Conservation (phyloP, 2,113 vertebrate species). For the Brachyhypopomus gauderio region DNA sequence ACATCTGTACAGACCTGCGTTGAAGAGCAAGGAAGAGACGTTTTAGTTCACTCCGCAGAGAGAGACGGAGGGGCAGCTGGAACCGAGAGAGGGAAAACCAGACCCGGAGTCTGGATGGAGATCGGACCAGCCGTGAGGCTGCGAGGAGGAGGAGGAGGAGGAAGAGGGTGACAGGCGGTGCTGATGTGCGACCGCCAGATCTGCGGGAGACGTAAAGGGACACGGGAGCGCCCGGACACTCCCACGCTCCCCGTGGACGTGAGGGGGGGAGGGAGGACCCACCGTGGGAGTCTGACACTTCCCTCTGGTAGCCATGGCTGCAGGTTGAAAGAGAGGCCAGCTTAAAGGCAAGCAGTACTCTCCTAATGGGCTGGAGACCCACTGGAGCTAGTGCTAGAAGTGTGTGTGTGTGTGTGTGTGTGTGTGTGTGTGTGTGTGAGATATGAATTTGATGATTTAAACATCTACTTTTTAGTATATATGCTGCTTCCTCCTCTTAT, state of each 20-base stretch:
- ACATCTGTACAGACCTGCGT: constrained; percentile 38
- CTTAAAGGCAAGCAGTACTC: neutral
- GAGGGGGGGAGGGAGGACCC: constrained; percentile 4
- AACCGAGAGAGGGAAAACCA: neutral
- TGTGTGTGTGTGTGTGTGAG: too few species aligned
- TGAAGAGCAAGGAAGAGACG: neutral
- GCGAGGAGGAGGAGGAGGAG: constrained; percentile 59
- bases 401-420: too few species aligned
- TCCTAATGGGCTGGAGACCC: neutral
- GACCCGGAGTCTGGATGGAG: neutral
- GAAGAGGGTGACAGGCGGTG: constrained; percentile 55
- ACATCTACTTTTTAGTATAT: too few species aligned
- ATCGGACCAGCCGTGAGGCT: constrained; percentile 64
- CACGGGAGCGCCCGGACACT: constrained; percentile 69
- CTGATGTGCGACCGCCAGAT: constrained; percentile 78
- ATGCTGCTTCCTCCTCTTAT: too few species aligned
- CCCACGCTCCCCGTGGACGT: constrained; percentile 66
- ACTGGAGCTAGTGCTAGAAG: too few species aligned
- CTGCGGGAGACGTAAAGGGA: constrained; percentile 72
- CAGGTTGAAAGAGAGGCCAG: neutral
- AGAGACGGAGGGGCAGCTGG: neutral
- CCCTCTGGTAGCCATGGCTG: constrained; percentile 9
- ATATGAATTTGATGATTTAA: too few species aligned
- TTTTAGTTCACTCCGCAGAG: neutral
- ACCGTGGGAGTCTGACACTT: neutral